Conservation (phyloP, 2,888 invertebrate genomes). For the Epirrhoe alternata region DNA sequence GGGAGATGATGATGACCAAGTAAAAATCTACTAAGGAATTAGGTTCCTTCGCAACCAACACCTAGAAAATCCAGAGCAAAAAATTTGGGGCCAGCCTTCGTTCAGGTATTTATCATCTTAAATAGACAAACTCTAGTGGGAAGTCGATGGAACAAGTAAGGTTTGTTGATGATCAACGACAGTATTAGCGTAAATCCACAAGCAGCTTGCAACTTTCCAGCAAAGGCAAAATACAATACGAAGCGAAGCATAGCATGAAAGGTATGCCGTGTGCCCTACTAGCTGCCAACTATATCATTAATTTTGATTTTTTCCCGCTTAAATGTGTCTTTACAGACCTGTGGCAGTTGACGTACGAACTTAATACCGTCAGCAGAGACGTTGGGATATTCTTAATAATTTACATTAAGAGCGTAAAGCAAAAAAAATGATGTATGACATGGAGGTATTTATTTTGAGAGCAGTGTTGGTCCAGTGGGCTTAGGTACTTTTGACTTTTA, state of each 20-base stretch:
- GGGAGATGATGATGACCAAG: too few species aligned
- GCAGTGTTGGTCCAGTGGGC: too few species aligned
- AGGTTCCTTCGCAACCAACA: too few species aligned
- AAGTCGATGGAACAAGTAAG: too few species aligned
- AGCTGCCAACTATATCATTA: constrained; percentile 82
- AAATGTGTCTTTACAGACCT: constrained; percentile 83
- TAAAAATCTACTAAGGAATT: too few species aligned
- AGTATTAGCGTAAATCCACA: constrained; percentile 7
- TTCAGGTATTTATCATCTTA: too few species aligned
- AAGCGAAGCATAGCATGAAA: constrained; percentile 58
- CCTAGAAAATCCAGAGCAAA: too few species aligned
- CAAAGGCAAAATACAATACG: constrained; percentile 53
- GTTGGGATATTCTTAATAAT: not conserved
- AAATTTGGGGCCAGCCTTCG: too few species aligned
- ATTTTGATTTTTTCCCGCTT: constrained; percentile 83
- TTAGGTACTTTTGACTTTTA: too few species aligned
- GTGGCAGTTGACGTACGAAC: constrained; percentile 74
- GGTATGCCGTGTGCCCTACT: constrained; percentile 71
- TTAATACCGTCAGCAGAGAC: constrained; percentile 60
- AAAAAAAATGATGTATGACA: not conserved
- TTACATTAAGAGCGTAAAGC: not conserved
- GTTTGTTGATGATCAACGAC: too few species aligned
- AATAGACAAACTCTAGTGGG: too few species aligned
- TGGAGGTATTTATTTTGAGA: too few species aligned
- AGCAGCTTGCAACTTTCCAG: constrained; percentile 38